Conservation (phyloP, 1,140 invertebrate species). For the Saccostrea cuccullata region DNA sequence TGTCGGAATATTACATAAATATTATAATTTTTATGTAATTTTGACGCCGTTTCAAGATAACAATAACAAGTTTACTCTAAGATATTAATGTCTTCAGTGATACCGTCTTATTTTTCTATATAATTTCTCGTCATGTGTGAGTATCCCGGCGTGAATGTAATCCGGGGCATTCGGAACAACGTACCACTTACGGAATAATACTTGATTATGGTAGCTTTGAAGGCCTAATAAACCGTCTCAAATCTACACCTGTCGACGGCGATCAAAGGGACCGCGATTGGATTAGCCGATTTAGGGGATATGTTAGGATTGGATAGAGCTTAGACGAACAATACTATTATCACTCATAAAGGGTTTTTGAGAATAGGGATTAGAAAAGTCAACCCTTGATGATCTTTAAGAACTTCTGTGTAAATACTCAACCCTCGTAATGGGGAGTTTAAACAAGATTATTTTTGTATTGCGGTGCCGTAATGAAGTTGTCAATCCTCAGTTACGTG, state of each 20-base stretch:
- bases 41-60: too few species aligned
- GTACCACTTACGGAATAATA: conserved; percentile 1
- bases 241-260: conserved; percentile 23
- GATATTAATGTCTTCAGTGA: not conserved
- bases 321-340: conserved; percentile 9
- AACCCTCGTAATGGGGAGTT: not conserved
- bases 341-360: conserved; percentile 26
- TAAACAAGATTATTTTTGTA: conserved; percentile 6
- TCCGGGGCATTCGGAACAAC: not conserved
- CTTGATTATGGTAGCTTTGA: conserved; percentile 27
- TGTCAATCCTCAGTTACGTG: conserved; percentile 9
- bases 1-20: too few species aligned
- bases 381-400: conserved; percentile 23
- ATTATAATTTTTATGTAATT: too few species aligned
- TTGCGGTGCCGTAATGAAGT: not conserved
- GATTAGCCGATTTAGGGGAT: conserved; percentile 27
- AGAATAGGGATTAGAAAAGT: conserved; percentile 36
- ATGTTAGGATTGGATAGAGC: conserved; percentile 11
- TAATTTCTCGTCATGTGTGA: not conserved
- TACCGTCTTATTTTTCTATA: not conserved
- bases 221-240: not conserved
- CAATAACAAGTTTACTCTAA: too few species aligned
- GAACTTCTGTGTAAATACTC: conserved; percentile 35
- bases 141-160: not conserved
- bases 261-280: conserved; percentile 31